Percentiles rank a stretch among this genome's conserved stretches.
These are phyloP conservation scores for Erythrocercus mccallii DNA, from an alignment of 2,113 vertebrate species.

Conservation along the genomic window DNA sequence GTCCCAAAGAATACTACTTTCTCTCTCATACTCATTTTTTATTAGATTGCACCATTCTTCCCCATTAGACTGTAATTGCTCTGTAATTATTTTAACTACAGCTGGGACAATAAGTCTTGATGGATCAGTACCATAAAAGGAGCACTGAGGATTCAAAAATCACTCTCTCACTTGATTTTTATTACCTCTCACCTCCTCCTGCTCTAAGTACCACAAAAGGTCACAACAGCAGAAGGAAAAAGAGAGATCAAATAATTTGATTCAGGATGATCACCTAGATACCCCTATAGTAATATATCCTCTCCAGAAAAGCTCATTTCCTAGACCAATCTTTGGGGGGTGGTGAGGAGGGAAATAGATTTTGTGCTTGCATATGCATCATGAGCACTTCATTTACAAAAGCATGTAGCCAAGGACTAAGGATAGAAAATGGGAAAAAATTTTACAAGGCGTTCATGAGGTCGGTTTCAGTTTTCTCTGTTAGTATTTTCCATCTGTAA, in stretches of 20 bases:
- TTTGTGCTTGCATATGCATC: background rate
- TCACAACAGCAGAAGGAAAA: background rate
- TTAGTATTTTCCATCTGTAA: background rate
- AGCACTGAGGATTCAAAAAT: background rate
- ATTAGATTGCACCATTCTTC: constrained; percentile 2
- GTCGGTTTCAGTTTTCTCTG: background rate
- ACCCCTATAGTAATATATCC: accelerated
- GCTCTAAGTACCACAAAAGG: background rate
- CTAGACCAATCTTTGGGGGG: accelerated
- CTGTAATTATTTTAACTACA: constrained; percentile 36
- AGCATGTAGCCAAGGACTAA: background rate
- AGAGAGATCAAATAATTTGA: background rate
- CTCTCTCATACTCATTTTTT: background rate
- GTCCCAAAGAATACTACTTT: background rate
- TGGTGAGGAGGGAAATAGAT: accelerated
- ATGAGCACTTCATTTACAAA: background rate
- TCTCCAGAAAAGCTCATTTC: background rate
- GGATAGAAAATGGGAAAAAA: background rate
- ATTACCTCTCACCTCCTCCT: background rate
- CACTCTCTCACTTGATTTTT: background rate
- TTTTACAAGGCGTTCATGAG: background rate
- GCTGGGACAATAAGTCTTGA: constrained; percentile 32
- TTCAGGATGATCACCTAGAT: background rate
- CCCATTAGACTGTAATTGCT: constrained; percentile 27
- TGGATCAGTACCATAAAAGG: background rate